Base-by-base conservation (phyloP, 2,797 vertebrate genomes). In the Esox lucius region DNA sequence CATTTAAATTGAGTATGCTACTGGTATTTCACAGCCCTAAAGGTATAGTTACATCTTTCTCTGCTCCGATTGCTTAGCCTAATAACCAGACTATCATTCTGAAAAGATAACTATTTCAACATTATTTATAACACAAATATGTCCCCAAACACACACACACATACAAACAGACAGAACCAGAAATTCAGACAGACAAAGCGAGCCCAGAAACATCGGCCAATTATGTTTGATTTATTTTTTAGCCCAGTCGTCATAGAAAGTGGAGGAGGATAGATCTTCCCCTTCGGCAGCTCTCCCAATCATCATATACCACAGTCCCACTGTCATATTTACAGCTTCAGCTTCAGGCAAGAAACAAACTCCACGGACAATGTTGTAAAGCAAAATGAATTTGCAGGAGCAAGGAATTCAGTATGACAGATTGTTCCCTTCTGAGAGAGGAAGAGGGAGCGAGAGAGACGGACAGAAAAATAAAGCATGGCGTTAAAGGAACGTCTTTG, bases 31-130 rank as follows among this genome's bases (percentile, higher is more conserved):
- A 80, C 70, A 73, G 65, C 71, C 67, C 19, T 11, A 3, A 31
- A 71, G 49, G 8, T 16, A 33, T 16, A 28, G 46, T 68, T 26
- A 46, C 26, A 59, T 68, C 24, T 35, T 35, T 62, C 64, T 31
- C 35, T 79, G 81, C 78, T 77, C 68, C 73, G 65, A 78, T 35
- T 19, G 24, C 67, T 48, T 61, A 24, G 19, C 78, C 71, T 75
- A 81, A 87, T 86, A 84, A 87, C 84, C 81, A 87, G 71, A 51
- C 82, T 76, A 82, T 86, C 75, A 77, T 70, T 84, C 72, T 78
- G 9, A 68, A 61, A 82, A 83, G 80, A 86, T 86, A 82, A 80
- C 79, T 19, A 22, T 46, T 5, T 72, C 73, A 72, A 53, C 65
- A 16, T 75, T 79, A 90, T 89, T 87, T 81, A 90, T 77, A 3